A percentile compares a stretch with the other conserved stretches of the same genome.
phyloP scores from a whole-genome alignment of 2,797 vertebrate species.

The Syngnathus rostellatus region DNA sequence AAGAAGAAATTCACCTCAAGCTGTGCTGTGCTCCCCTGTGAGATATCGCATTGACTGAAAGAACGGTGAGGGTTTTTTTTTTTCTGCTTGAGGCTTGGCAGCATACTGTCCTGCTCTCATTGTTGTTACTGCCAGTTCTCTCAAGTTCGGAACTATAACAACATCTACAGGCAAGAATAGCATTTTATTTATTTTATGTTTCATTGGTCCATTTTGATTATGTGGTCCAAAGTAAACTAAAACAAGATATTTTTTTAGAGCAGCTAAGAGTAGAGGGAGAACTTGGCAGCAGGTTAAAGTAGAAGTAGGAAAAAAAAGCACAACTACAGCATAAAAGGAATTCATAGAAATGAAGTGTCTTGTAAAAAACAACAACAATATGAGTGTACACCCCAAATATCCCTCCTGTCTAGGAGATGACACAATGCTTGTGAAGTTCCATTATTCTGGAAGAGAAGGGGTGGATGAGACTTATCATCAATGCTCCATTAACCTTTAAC shows the following conservation, averaged over 20 bases:
- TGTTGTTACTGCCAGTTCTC: conserved; percentile 51
- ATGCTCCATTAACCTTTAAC: conserved; percentile 54
- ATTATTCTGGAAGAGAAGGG: conserved; percentile 36
- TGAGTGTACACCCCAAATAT: background rate
- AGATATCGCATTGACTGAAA: conserved; percentile 32
- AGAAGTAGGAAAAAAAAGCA: background rate
- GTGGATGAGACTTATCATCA: conserved; percentile 45
- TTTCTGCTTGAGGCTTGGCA: conserved; percentile 45
- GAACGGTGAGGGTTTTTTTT: conserved; percentile 9
- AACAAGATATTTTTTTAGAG: conserved; percentile 10
- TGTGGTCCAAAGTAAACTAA: conserved; percentile 19
- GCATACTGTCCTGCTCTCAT: conserved; percentile 24
- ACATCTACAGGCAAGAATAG: conserved; percentile 46
- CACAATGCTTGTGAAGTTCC: conserved; percentile 21
- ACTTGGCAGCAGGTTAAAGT: conserved; percentile 31
- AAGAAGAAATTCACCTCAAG: conserved; percentile 38
- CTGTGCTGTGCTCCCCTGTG: conserved; percentile 26
- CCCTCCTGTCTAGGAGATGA: conserved; percentile 31
- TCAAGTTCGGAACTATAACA: conserved; percentile 42
- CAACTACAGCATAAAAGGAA: background rate
- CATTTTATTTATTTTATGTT: conserved; percentile 33
- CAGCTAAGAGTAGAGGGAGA: conserved; percentile 21
- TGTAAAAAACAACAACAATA: background rate
- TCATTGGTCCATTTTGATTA: conserved; percentile 37
- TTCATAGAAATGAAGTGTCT: no score